phyloP scores from a whole-genome alignment of 2,888 invertebrate species.

The Acanthosepion lycidas region DNA sequence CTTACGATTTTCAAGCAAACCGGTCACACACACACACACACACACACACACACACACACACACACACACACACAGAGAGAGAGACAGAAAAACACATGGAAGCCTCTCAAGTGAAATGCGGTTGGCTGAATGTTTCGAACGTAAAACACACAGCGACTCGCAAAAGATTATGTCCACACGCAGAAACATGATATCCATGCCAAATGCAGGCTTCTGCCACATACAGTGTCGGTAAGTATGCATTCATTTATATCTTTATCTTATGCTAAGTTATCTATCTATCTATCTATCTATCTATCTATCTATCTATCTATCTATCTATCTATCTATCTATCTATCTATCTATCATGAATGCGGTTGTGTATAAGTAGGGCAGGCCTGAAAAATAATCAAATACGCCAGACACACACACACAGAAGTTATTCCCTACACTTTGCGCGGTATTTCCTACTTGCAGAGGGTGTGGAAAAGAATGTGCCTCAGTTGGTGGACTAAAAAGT shows the following conservation, averaged over 20 bases:
- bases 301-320: neutral
- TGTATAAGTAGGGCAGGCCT: no score
- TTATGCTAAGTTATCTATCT: neutral
- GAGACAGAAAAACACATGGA: neutral
- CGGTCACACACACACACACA: neutral
- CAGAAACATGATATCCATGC: neutral
- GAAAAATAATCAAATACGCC: no score
- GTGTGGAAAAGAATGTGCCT: no score
- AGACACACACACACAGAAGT: no score
- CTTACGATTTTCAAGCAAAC: neutral
- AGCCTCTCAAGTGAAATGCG: neutral
- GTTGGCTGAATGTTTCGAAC: neutral
- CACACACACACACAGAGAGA: neutral
- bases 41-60: neutral
- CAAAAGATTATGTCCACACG: neutral
- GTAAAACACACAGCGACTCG: neutral
- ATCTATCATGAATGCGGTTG: neutral
- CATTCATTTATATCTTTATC: neutral
- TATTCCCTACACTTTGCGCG: no score
- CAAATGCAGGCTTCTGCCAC: neutral
- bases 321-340: conserved; percentile 10
- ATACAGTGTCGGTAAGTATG: neutral
- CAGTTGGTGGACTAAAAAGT: no score
- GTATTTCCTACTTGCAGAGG: no score
- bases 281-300: conserved; percentile 8